Base-by-base conservation (phyloP, 1,140 invertebrate species). In the Drosophila ercepeae region DNA sequence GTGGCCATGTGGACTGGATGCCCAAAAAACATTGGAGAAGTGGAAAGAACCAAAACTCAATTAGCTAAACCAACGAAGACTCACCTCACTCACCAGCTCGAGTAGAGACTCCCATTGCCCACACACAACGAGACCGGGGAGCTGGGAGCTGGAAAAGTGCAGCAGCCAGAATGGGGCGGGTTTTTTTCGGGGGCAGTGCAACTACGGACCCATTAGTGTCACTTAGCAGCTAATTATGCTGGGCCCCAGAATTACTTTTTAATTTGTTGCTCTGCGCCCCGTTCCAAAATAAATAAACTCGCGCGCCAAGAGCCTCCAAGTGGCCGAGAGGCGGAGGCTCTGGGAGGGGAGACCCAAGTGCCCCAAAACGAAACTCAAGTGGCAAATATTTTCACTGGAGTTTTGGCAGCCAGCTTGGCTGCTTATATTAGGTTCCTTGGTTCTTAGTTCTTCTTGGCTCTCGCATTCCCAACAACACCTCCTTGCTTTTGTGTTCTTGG, bases 181-280 rank as follows among this genome's bases (percentile, higher is more conserved):
- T 45, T 65, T 64, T 52, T n/a, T 21, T 21, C 2, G 36, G 48
- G 39, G 61, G 64, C 61, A 67, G 32, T 73, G 58, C 57, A 73
- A 50, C 45, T 45, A 52, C 36, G 79, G 44, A 48, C 34, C 79
- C 81, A 84, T 84, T 84, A 84, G 73, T 81, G 81, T 84, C 81
- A 88, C 61, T 84, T 84, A 88, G 55, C 81, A 84, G 81, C 81
- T 84, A 84, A 84, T 84, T 84, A 84, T 84, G 81, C 82, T 88
- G 76, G 63, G 82, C 73, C 64, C 52, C 54, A 52, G 82, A 88
- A 84, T 81, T 84, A 84, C 81, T 84, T 88, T 84, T 88, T 84
- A 84, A 88, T 84, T 84, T 84, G 81, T 88, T 84, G 72, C 81
- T 54, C 67, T 64, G 67, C 72, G 53, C 69, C 46, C 46, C 48